Conservation (phyloP, 2,113 vertebrate species). For the Upupa epops region DNA sequence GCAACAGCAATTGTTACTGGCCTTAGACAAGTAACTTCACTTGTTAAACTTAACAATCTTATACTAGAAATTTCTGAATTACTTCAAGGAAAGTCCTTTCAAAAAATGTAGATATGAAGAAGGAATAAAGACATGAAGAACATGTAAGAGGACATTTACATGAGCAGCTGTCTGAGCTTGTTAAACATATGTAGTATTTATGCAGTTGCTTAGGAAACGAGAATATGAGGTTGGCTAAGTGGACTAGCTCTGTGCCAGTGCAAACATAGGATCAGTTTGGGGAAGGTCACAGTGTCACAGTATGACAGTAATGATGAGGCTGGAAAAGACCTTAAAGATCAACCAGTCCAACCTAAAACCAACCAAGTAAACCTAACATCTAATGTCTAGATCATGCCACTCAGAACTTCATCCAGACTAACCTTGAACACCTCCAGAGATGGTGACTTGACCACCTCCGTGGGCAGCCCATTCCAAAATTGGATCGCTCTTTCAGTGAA, state of each 20-base stretch:
- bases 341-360: too few relatives aligned
- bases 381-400: too few relatives aligned
- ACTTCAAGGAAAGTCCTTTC: neutral
- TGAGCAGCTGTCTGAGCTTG: neutral
- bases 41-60: neutral
- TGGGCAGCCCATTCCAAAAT: too few relatives aligned
- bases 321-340: too few relatives aligned
- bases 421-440: too few relatives aligned
- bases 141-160: neutral
- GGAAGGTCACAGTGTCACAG: too few relatives aligned
- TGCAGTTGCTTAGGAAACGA: neutral
- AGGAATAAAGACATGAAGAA: neutral
- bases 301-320: too few relatives aligned
- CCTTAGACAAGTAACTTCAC: neutral
- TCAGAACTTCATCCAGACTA: too few relatives aligned
- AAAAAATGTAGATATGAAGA: neutral
- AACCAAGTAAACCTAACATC: too few relatives aligned
- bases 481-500: too few relatives aligned
- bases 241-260: neutral
- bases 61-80: neutral
- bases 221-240: neutral
- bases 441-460: too few relatives aligned
- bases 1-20: neutral
- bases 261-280: neutral
- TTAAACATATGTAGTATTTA: neutral